Base-by-base conservation (phyloP, 2,113 vertebrate genomes). In the Willisornis vidua region DNA sequence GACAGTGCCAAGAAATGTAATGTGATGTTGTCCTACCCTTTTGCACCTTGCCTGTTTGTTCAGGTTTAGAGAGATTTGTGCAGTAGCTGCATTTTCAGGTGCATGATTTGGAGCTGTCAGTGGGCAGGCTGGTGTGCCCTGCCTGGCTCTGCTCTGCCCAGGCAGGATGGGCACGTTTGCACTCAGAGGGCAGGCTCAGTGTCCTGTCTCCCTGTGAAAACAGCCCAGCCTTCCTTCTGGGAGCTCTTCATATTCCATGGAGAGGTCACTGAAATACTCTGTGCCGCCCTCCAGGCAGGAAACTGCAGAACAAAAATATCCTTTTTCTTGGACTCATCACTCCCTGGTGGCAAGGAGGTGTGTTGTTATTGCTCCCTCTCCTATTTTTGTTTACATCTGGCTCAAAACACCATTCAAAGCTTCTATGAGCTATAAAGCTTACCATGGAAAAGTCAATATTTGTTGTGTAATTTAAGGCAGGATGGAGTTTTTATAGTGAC, bases 11-110 rank as follows among this genome's bases (percentile, higher is more conserved):
- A 14, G 55, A 9, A 73, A 74, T 10, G n/a, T 1, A 24, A 24
- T 0, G 3, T 19, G 7, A 1, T 0, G 0, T 49, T 67, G 8
- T 25, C n/a, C 23, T 19, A 1, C n/a, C 17, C 28, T 71, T 48
- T 51, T 5, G 19, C 9, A 5, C 3, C 6, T 51, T 51, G 14
- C 7, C 4, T 54, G 20, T 31, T 14, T 41, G 41, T 33, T 29
- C 46, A 26, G 1, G 20, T 24, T 28, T 3, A 26, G 54, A 51
- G 66, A 33, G 49, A 19, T 71, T 12, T 29, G 26, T 28, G 3
- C 19, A 11, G 28, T 2, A 1, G 39, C 1, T 19, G 19, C 24
- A 1, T 37, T 45, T 65, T 8, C 8, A 19, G 59, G 26, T 20
- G 9, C 6, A 0, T 10, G 67, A 1, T 0, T n/a, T 1, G 31